These are phyloP conservation scores for Sylvilagus floridanus DNA, from an alignment of 2,797 vertebrate genomes.

Conservation along the genomic window DNA sequence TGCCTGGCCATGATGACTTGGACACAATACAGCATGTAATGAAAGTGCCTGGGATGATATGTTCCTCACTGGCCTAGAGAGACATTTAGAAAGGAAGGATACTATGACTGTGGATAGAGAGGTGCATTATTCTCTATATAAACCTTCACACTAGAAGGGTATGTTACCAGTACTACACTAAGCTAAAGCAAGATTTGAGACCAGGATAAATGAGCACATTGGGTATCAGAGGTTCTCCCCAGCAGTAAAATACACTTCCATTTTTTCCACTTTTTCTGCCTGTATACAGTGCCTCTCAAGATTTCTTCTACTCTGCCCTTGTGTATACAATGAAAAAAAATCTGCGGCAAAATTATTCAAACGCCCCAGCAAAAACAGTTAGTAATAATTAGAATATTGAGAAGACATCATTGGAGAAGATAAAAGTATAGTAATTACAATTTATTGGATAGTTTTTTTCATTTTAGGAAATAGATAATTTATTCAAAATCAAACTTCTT, in stretches of 20 bases:
- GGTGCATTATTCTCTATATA: not conserved
- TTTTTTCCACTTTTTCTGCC: not conserved
- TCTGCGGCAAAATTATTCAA: not conserved
- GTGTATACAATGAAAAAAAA: not conserved
- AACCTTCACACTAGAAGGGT: not conserved
- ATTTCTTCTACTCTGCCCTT: not conserved
- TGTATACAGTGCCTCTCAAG: not conserved
- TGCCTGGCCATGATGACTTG: constrained; percentile 63
- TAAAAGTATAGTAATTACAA: not conserved
- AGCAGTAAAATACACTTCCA: not conserved
- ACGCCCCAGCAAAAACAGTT: constrained; percentile 6
- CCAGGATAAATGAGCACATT: not conserved
- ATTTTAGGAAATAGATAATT: constrained; percentile 3
- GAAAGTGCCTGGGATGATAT: constrained; percentile 37
- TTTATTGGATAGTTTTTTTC: not conserved
- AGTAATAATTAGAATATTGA: constrained; percentile 48
- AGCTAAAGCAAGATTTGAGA: not conserved
- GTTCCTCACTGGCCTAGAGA: not conserved
- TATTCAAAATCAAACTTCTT: constrained; percentile 34
- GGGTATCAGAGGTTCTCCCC: not conserved
- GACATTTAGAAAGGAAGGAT: not conserved
- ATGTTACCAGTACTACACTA: not conserved
- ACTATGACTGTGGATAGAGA: not conserved
- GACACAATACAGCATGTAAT: constrained; percentile 25
- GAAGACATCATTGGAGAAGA: not conserved